Evolutionary conservation across 2,888 invertebrate species (phyloP), one percentile per base, ranked within the genome.

Genomic region (Parascotia fuliginaria): DNA sequence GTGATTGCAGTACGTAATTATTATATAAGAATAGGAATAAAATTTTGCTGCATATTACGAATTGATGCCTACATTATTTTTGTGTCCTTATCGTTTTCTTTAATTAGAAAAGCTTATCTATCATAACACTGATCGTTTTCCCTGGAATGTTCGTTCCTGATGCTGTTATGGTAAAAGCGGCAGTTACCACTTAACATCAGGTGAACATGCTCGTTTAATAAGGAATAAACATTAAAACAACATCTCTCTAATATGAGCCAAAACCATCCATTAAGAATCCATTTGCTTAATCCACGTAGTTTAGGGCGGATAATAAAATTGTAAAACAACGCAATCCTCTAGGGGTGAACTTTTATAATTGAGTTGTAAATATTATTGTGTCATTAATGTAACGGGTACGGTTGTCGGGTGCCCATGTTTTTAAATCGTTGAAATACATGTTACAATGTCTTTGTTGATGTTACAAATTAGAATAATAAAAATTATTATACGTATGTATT

Each of bases 201-300:
- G 19, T 19, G 19, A 3, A 5, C 19, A 3, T 19, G 19, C 5
- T 19, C 5, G 19, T 5, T 19, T 3, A 2, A 2, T 19, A 19
- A 2, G 19, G 2, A 19, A 5, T 19, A 24, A 3, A 24, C 1
- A 6, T 19, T 19, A 24, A 24, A 24, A 24, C 7, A 7, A 4
- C 24, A 14, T 33, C 9, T n/a, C n/a, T 7, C 19, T 19, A 19
- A 36, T 36, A 33, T 33, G 33, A 16, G 13, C 69, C 31, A 31
- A 70, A 73, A 75, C 74, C 75, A 74, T 72, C 81, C 79, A 80
- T 81, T 79, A 79, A 63, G 60, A 52, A 63, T 54, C 74, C 78
- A 79, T 80, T 81, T 79, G 67, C 70, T 68, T 79, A 76, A 78
- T 77, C 75, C 73, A 52, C 62, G 59, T 76, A 77, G 75, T 77